Evolutionary conservation across 2,797 vertebrate genomes (phyloP), one percentile per base, ranked within the genome.

Genomic region (Naso thynnoides): DNA sequence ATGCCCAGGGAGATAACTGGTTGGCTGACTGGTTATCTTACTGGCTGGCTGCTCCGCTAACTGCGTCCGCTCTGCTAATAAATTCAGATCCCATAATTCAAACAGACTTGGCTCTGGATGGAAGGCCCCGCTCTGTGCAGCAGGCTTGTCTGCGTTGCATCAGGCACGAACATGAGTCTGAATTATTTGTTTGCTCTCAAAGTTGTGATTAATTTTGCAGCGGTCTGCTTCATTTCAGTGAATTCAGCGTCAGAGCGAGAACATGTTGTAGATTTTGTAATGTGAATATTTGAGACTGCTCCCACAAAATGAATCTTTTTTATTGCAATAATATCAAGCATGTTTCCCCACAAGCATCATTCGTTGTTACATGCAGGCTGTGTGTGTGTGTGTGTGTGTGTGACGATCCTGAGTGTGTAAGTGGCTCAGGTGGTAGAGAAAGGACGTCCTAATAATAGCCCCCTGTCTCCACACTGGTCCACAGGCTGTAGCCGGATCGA

Each of bases 381-480:
- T 5, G 44, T 31, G 70, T 47, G 38, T 31, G 60, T 68, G 44
- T 65, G 49, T 80, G 70, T 76, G 77, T 81, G 80, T 73, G 84
- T 69, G 84, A 83, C 82, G 79, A 70, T 79, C 84, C 50, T 76
- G 78, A 84, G 86, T 89, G 86, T 88, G 85, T 88, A 83, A 91
- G 87, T 92, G 92, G 89, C 88, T 91, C 89, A 92, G 88, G 90
- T 92, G 90, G 84, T 91, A 87, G 87, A 89, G 89, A 84, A 83
- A 88, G 91, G 90, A 90, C 86, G 83, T 90, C 90, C 92, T 92
- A 90, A 91, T 92, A 92, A 92, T 89, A 90, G 91, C 87, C 84
- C 76, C 77, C 81, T 85, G 86, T 90, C 89, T 92, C 88, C 84
- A 86, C 73, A 83, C 76, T 84, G 89, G 88, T 92, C 87, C 90